A percentile compares a stretch with the other conserved stretches of the same genome.
Conservation (phyloP, 1,140 invertebrate genomes). For the Drosophila trapezifrons region DNA sequence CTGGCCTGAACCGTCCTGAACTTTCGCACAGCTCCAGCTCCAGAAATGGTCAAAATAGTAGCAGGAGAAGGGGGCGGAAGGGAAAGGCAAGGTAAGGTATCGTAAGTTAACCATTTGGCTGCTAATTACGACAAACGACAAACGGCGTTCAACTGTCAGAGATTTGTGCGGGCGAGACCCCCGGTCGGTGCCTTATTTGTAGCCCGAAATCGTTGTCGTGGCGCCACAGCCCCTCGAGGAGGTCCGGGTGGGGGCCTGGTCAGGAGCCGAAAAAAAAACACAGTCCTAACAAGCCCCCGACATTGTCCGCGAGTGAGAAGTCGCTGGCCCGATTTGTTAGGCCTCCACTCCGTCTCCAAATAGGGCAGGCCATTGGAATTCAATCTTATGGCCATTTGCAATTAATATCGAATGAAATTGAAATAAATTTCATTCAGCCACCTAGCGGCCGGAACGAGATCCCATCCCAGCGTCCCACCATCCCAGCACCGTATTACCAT, state of each 20-base stretch:
- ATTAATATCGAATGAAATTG: conserved; percentile 84
- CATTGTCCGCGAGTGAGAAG: conserved; percentile 56
- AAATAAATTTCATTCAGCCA: conserved; percentile 83
- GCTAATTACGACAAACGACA: conserved; percentile 79
- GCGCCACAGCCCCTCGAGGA: conserved; percentile 52
- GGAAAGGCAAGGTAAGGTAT: conserved; percentile 7
- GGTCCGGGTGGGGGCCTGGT: conserved; percentile 12
- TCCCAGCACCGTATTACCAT: conserved; percentile 30
- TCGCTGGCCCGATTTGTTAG: conserved; percentile 63
- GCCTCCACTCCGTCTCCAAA: conserved; percentile 53
- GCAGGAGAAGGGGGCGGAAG: conserved; percentile 1
- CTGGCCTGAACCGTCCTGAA: conserved; percentile 41
- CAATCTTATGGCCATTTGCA: conserved; percentile 81
- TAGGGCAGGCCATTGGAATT: conserved; percentile 70
- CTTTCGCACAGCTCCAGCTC: conserved; percentile 64
- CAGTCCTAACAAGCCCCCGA: conserved; percentile 62
- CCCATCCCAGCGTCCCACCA: background rate
- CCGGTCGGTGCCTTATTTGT: conserved; percentile 79
- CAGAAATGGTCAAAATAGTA: conserved; percentile 74
- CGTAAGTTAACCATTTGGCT: conserved; percentile 54
- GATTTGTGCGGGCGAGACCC: conserved; percentile 74
- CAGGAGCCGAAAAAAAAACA: conserved; percentile 38
- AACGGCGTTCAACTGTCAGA: conserved; percentile 72
- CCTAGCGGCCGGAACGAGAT: conserved; percentile 31
- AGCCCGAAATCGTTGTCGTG: conserved; percentile 73